A percentile compares a stretch with the other conserved stretches of the same genome.
Evolutionary conservation across 2,797 vertebrate species (phyloP).

Genomic region (Bradypodion ventrale): DNA sequence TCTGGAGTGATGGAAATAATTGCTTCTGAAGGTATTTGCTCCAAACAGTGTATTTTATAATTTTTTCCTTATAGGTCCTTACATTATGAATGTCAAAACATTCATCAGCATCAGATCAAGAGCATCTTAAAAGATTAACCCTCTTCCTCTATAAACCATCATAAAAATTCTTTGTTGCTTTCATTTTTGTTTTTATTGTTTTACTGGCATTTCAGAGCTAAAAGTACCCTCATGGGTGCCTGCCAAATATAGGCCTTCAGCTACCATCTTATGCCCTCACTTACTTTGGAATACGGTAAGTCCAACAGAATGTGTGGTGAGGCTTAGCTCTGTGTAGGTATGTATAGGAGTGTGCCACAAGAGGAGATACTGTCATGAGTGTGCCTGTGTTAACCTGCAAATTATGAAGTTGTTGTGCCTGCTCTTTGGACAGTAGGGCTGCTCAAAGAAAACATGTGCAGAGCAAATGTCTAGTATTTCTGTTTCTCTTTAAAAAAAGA

Average conservation of each 20-base stretch:
- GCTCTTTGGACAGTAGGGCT: slow-evolving; percentile 30
- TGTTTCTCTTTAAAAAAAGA: background rate
- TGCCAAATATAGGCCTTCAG: background rate
- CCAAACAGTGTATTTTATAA: slow-evolving; percentile 1
- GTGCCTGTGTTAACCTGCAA: slow-evolving; percentile 1
- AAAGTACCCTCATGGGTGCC: background rate
- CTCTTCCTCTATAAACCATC: background rate
- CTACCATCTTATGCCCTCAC: background rate
- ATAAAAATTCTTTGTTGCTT: background rate
- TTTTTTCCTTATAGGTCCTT: background rate
- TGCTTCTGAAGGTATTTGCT: slow-evolving; percentile 37
- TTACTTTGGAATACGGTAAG: background rate
- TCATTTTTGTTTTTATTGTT: background rate
- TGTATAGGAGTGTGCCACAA: background rate
- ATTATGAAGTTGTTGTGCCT: background rate
- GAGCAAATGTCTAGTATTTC: slow-evolving; percentile 19
- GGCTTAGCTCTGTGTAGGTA: background rate
- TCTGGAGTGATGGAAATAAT: slow-evolving; percentile 53
- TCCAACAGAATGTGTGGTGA: background rate
- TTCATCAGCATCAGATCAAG: background rate
- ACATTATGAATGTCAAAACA: background rate
- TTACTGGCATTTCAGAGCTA: background rate
- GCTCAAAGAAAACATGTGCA: slow-evolving; percentile 12
- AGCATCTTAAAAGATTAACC: slow-evolving; percentile 6
- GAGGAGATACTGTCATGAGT: background rate